A percentile compares a stretch with the other conserved stretches of the same genome.
Conservation (phyloP, 2,888 invertebrate species). For the Mesoligia furuncula region DNA sequence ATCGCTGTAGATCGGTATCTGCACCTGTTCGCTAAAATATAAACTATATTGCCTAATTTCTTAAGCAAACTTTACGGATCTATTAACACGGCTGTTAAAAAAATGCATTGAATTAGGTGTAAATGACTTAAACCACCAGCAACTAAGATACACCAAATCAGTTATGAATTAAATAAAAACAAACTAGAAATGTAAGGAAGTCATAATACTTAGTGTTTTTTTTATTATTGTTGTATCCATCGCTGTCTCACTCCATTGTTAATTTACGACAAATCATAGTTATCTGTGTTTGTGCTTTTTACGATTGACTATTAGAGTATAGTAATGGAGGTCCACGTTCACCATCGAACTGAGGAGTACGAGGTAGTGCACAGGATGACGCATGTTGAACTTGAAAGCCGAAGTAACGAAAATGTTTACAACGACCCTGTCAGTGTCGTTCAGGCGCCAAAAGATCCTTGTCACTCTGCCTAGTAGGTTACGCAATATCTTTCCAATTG, state of each 20-base stretch:
- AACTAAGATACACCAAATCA: neutral
- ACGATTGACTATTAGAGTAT: neutral
- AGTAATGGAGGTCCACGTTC: neutral
- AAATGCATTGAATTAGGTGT: neutral
- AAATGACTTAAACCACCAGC: neutral
- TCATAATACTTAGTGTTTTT: neutral
- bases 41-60: neutral
- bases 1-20: constrained; percentile 18
- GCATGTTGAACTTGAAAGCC: neutral
- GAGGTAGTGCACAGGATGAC: too few species aligned
- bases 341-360: neutral
- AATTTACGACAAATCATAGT: neutral
- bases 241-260: neutral
- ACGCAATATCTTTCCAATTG: neutral
- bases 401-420: neutral
- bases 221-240: neutral
- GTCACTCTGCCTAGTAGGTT: neutral
- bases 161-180: constrained; percentile 2
- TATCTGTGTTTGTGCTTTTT: neutral
- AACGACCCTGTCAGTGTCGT: neutral
- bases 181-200: neutral
- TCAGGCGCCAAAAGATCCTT: neutral
- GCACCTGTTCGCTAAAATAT: neutral
- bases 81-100: neutral
- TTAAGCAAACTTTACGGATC: neutral